phyloP scores from a whole-genome alignment of 1,140 invertebrate species.

The Zaprionus lachaisei region DNA sequence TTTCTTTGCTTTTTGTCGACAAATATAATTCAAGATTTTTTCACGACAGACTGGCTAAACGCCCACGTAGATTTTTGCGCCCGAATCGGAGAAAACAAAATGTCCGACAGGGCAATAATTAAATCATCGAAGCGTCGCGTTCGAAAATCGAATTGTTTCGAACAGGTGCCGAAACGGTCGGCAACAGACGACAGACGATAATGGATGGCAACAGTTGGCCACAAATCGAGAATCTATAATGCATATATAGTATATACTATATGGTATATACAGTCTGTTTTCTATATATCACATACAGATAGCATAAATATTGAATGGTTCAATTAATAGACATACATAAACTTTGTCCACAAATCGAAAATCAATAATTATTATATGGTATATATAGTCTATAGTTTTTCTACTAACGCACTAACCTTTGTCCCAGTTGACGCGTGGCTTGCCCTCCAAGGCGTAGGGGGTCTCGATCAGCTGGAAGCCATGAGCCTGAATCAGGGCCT shows the following conservation, averaged over 20 bases:
- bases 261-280: not conserved
- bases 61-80: constrained; percentile 58
- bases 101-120: constrained; percentile 60
- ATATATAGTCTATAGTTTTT: not conserved
- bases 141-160: constrained; percentile 74
- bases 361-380: constrained; percentile 1
- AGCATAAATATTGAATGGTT: too few species aligned
- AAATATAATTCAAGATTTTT: constrained; percentile 41
- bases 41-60: constrained; percentile 19
- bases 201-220: constrained; percentile 71
- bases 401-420: constrained; percentile 86
- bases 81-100: constrained; percentile 50
- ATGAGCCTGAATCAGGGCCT: constrained; percentile 89
- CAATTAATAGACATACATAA: too few species aligned
- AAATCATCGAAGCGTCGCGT: constrained; percentile 73
- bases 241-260: not conserved
- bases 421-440: constrained; percentile 95
- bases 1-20: not conserved
- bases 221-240: constrained; percentile 10
- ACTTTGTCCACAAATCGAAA: constrained; percentile 38
- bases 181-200: constrained; percentile 15
- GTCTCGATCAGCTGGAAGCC: constrained; percentile 92
- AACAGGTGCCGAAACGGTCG: constrained; percentile 68
- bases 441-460: constrained; percentile 94
- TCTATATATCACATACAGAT: too few species aligned